A percentile compares a stretch with the other conserved stretches of the same genome.
Evolutionary conservation across 2,113 vertebrate species (phyloP).

Genomic region (Archilochus colubris): DNA sequence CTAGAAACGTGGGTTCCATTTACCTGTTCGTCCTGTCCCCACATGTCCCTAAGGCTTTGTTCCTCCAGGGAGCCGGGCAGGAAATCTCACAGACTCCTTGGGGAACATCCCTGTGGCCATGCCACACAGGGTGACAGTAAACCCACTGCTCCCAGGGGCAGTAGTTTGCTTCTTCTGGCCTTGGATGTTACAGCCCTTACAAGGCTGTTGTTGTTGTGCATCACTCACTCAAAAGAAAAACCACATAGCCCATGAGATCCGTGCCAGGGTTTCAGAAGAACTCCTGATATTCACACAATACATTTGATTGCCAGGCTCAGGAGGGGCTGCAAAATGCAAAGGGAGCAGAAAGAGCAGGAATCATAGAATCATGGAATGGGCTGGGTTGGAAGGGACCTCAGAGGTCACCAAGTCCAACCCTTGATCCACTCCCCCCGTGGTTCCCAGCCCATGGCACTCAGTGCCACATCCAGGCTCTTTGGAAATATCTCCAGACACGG

Average conservation of each 20-base stretch:
- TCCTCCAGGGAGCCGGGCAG: neutral
- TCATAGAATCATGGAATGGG: no score
- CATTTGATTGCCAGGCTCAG: neutral
- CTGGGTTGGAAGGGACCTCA: no score
- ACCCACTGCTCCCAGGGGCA: neutral
- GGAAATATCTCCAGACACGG: no score
- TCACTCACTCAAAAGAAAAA: neutral
- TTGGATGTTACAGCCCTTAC: rapidly evolving
- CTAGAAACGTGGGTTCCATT: neutral
- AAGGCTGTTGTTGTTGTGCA: neutral
- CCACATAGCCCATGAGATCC: rapidly evolving
- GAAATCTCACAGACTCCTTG: rapidly evolving
- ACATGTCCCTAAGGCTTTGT: neutral
- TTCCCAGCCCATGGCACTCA: no score
- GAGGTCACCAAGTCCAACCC: no score
- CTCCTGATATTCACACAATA: neutral
- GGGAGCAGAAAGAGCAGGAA: neutral
- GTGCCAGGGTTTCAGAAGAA: neutral
- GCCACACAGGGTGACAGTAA: neutral
- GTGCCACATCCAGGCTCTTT: no score
- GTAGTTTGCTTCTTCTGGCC: neutral
- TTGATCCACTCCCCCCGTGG: no score
- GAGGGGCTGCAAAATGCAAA: neutral
- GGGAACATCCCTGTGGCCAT: neutral
- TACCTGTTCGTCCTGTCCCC: neutral